A percentile compares a stretch with the other conserved stretches of the same genome.
Conservation (phyloP, 2,113 vertebrate genomes). For the Neolamprologus caudopunctatus region DNA sequence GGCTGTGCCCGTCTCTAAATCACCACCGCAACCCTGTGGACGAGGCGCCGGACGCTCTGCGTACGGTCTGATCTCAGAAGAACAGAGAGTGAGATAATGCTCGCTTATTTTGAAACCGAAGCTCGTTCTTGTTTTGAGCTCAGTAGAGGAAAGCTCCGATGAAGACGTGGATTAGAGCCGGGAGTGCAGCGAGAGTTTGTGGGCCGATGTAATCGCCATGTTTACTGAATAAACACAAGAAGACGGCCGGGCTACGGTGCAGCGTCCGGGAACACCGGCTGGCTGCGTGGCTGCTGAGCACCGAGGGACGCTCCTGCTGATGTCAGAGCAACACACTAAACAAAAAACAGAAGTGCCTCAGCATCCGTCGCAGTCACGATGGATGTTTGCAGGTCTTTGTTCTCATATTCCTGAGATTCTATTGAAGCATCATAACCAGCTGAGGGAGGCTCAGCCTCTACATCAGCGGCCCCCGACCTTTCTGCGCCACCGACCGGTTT, state of each 20-base stretch:
- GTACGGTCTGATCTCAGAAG: not conserved
- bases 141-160: not conserved
- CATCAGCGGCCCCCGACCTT: not conserved
- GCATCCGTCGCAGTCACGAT: not conserved
- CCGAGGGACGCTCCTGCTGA: not conserved
- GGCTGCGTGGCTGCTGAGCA: not conserved
- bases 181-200: not conserved
- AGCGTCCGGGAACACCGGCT: not conserved
- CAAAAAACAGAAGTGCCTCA: not conserved
- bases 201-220: not conserved
- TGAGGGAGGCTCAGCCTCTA: not conserved
- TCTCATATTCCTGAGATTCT: not conserved
- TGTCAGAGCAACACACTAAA: not conserved
- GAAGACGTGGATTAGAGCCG: not conserved
- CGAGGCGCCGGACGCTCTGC: not conserved
- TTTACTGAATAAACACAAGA: not conserved
- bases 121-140: not conserved
- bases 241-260: not conserved
- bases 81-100: too few species aligned
- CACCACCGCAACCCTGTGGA: not conserved
- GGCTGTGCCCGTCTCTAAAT: not conserved
- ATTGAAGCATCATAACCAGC: not conserved
- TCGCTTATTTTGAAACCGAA: not conserved
- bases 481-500: rapidly evolving
- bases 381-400: not conserved